Base-by-base conservation (phyloP, 2,113 vertebrate genomes). In the Calyptomena viridis region DNA sequence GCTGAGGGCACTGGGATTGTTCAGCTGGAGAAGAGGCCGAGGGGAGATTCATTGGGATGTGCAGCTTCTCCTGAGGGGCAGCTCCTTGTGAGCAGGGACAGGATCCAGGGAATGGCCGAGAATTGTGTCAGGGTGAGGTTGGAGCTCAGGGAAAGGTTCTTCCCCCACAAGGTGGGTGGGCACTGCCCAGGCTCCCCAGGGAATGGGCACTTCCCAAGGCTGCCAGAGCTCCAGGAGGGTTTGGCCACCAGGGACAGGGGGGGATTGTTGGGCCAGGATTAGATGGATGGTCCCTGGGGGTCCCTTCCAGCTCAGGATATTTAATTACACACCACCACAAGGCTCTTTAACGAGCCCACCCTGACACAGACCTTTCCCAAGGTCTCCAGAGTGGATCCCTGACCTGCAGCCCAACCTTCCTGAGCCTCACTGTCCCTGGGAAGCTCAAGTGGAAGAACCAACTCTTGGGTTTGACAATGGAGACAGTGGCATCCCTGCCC, bases 391-490 rank as follows among this genome's bases (percentile, higher is more conserved):
- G 0, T 23, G 63, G 14, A 71, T 2, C 12, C 37, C 21, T 71
- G 28, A 35, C 44, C n/a, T 35, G 27, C 74, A 53, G 50, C 44
- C 31, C 33, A 14, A 8, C 8, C 12, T 25, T 64, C 37, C 62
- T 13, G 40, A 44, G 28, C 58, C 39, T 46, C 30, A 8, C 15
- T 28, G 28, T 12, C 46, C 46, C 37, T 50, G 52, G 23, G 35
- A 83, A 87, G 64, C 21, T 62, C 35, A 44, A 42, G 21, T 33
- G 49, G 35, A 74, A 81, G 16, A 42, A 40, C 1, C n/a, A 59
- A 1, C 19, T 52, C 64, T 64, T n/a, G 19, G 14, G 11, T 25
- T 58, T 14, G 42, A 4, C 0, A 35, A 4, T 1, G 37, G 72
- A 27, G 25, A 2, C 62, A 9, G 16, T 1, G 28, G 8, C 31